Conservation (phyloP, 2,888 invertebrate genomes). For the Unio delphinus region DNA sequence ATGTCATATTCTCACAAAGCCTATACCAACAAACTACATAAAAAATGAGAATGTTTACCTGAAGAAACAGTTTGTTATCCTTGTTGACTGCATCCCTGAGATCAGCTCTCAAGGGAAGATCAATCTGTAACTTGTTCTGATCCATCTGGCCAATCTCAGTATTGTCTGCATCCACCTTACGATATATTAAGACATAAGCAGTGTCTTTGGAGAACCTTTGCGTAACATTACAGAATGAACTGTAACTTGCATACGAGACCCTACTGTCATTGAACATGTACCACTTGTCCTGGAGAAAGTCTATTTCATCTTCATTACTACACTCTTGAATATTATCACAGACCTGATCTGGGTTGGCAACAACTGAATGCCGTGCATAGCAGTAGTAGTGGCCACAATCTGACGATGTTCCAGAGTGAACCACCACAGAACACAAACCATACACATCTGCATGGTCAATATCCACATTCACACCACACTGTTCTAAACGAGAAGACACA, state of each 20-base stretch:
- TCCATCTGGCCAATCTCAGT: slow-evolving; percentile 13
- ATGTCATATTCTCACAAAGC: too few species aligned
- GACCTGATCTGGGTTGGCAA: slow-evolving; percentile 35
- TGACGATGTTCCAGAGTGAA: slow-evolving; percentile 86
- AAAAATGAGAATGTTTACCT: slow-evolving; percentile 34
- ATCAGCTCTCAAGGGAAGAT: slow-evolving; percentile 47
- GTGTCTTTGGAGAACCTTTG: slow-evolving; percentile 79
- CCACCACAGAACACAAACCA: slow-evolving; percentile 85
- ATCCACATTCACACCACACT: slow-evolving; percentile 35
- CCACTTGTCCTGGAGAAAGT: slow-evolving; percentile 77
- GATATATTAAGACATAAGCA: slow-evolving; percentile 87
- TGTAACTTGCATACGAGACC: slow-evolving; percentile 74
- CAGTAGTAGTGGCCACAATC: slow-evolving; percentile 93
- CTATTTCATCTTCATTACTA: slow-evolving; percentile 50
- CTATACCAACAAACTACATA: too few species aligned
- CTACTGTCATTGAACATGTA: slow-evolving; percentile 85
- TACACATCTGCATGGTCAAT: slow-evolving; percentile 75
- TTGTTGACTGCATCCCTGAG: slow-evolving; percentile 49
- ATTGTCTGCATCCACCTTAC: slow-evolving; percentile 41
- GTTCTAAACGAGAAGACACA: slow-evolving; percentile 29
- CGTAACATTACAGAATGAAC: slow-evolving; percentile 61
- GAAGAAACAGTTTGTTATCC: slow-evolving; percentile 53
- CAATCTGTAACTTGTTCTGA: slow-evolving; percentile 23
- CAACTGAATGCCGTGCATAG: slow-evolving; percentile 75
- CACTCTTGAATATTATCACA: slow-evolving; percentile 36